These are phyloP conservation scores for Myiopsitta monachus DNA, from an alignment of 2,113 vertebrate species.

Conservation along the genomic window DNA sequence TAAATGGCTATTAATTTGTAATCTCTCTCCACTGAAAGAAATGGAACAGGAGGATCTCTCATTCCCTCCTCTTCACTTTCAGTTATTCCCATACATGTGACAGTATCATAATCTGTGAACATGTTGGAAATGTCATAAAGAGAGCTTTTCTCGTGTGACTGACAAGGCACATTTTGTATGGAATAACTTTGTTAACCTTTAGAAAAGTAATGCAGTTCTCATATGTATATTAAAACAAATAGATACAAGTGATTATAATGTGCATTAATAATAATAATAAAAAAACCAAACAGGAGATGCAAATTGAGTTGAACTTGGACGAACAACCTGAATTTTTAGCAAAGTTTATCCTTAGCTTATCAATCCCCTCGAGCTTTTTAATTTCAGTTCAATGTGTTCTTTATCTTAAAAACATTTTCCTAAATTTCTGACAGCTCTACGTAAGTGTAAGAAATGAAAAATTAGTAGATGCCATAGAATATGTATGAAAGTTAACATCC, in stretches of 20 bases:
- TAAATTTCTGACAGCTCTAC: not conserved
- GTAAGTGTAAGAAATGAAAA: not conserved
- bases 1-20: constrained; percentile 15
- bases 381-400: not conserved
- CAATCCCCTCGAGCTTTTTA: not conserved
- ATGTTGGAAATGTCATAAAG: not conserved
- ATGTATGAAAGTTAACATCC: not conserved
- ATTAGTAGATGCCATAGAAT: not conserved
- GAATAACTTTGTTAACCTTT: not conserved
- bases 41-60: not conserved
- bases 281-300: not conserved
- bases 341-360: not conserved
- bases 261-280: not conserved
- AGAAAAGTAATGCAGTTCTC: not conserved
- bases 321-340: not conserved
- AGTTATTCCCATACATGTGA: not conserved
- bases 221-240: not conserved
- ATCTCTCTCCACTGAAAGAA: not conserved
- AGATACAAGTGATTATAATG: not conserved
- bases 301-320: not conserved
- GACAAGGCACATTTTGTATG: not conserved
- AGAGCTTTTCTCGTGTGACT: not conserved
- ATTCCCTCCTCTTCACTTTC: rapidly evolving
- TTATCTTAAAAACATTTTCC: not conserved
- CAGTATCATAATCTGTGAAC: not conserved